phyloP scores from a whole-genome alignment of 2,888 invertebrate genomes.

The Molanna angustata region DNA sequence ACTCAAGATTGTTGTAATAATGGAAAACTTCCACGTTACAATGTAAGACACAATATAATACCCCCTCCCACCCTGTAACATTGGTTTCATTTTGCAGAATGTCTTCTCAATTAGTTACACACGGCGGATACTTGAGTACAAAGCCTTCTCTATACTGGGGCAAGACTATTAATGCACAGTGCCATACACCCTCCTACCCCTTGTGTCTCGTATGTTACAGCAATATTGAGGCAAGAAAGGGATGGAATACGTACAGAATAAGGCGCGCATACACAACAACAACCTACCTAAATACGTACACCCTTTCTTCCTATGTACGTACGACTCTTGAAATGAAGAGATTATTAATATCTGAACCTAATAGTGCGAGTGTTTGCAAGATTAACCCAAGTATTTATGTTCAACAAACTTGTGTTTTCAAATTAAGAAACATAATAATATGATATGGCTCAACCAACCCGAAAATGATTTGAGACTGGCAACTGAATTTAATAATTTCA shows the following conservation, averaged over 20 bases:
- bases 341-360: slow-evolving; percentile 1
- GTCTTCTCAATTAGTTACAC: slow-evolving; percentile 24
- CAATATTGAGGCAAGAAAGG: slow-evolving; percentile 25
- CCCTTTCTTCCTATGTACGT: no score
- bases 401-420: no score
- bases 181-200: slow-evolving; percentile 8
- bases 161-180: slow-evolving; percentile 23
- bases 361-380: neutral
- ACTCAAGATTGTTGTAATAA: no score
- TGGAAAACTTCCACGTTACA: no score
- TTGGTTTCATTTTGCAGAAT: slow-evolving; percentile 12
- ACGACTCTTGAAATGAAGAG: neutral
- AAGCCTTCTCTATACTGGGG: slow-evolving; percentile 23
- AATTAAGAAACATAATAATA: no score
- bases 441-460: no score
- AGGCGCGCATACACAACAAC: neutral
- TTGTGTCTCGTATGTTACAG: slow-evolving; percentile 10
- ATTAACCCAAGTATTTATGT: no score
- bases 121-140: slow-evolving; percentile 23
- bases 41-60: no score
- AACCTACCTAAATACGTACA: no score
- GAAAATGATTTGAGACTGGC: no score
- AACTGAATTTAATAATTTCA: no score
- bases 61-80: no score
- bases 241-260: slow-evolving; percentile 4